A percentile compares a stretch with the other conserved stretches of the same genome.
Evolutionary conservation across 2,888 invertebrate genomes (phyloP).

Genomic region (Hemicrepidius hirtus): DNA sequence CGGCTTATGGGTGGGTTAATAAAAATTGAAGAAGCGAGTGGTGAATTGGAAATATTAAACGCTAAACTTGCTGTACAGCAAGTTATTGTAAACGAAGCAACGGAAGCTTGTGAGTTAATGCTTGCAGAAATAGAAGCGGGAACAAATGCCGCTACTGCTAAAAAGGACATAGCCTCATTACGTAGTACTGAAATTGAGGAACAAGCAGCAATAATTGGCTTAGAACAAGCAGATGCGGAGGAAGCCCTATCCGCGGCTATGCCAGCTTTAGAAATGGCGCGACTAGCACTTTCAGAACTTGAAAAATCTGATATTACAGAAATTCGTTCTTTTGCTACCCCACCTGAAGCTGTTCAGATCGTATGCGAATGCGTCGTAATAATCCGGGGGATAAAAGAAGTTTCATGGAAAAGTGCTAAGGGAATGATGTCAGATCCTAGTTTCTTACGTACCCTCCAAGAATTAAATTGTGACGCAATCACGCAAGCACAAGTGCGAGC

Average conservation of each 20-base stretch:
- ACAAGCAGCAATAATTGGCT: slow-evolving; percentile 84
- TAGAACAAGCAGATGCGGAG: slow-evolving; percentile 90
- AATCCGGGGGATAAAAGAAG: slow-evolving; percentile 86
- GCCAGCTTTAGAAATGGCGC: slow-evolving; percentile 89
- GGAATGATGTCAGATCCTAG: slow-evolving; percentile 93
- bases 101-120: slow-evolving; percentile 86
- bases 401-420: slow-evolving; percentile 93
- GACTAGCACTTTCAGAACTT: slow-evolving; percentile 85
- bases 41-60: slow-evolving; percentile 86
- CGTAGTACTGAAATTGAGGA: slow-evolving; percentile 89
- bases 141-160: slow-evolving; percentile 82
- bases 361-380: slow-evolving; percentile 94
- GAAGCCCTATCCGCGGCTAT: slow-evolving; percentile 86
- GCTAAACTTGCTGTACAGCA: slow-evolving; percentile 88
- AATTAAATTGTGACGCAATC: slow-evolving; percentile 89
- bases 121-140: slow-evolving; percentile 84
- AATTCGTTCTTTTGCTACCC: slow-evolving; percentile 93
- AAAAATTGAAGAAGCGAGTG: slow-evolving; percentile 92
- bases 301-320: slow-evolving; percentile 95
- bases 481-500: slow-evolving; percentile 82
- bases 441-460: slow-evolving; percentile 86
- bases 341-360: slow-evolving; percentile 90
- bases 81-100: slow-evolving; percentile 84
- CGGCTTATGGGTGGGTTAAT: slow-evolving; percentile 81
- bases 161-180: slow-evolving; percentile 86